Conservation (phyloP, 2,888 invertebrate genomes). For the Dermolepida albohirtum region DNA sequence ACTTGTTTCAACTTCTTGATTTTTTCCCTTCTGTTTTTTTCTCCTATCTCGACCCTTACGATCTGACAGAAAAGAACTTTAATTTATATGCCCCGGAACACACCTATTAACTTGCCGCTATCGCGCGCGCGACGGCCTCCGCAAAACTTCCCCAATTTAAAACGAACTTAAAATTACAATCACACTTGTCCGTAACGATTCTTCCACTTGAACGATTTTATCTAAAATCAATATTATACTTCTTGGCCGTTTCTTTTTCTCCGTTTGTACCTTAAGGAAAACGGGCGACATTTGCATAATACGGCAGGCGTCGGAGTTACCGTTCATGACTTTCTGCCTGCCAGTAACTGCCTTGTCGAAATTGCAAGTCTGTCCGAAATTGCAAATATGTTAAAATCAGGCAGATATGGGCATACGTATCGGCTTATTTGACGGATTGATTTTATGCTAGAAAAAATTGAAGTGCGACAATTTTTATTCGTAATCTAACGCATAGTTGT, state of each 20-base stretch:
- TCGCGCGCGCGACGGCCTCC: conserved; percentile 6
- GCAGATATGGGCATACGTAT: too few relatives aligned
- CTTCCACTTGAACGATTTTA: conserved; percentile 36
- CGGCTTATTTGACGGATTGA: too few relatives aligned
- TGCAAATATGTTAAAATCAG: conserved; percentile 20
- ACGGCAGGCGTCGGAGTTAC: conserved; percentile 19
- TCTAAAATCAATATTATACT: conserved; percentile 32
- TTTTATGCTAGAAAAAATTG: too few relatives aligned
- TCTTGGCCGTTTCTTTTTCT: conserved; percentile 6
- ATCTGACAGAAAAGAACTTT: conserved; percentile 14
- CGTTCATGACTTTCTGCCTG: conserved; percentile 16
- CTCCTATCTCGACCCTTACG: too few relatives aligned
- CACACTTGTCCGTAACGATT: conserved; percentile 42
- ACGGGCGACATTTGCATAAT: conserved; percentile 34
- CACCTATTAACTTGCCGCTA: conserved; percentile 16
- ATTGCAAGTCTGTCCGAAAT: conserved; percentile 34
- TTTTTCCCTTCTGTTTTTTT: too few relatives aligned
- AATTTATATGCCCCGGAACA: conserved; percentile 36
- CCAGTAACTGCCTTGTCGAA: conserved; percentile 15
- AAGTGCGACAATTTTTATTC: too few relatives aligned
- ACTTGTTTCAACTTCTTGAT: too few relatives aligned
- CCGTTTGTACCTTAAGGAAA: neutral
- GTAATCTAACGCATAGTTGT: too few relatives aligned
- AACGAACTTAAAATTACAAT: conserved; percentile 44
- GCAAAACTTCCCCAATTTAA: conserved; percentile 41